Evolutionary conservation across 2,888 invertebrate genomes (phyloP).

Genomic region (Agrotis exclamationis): DNA sequence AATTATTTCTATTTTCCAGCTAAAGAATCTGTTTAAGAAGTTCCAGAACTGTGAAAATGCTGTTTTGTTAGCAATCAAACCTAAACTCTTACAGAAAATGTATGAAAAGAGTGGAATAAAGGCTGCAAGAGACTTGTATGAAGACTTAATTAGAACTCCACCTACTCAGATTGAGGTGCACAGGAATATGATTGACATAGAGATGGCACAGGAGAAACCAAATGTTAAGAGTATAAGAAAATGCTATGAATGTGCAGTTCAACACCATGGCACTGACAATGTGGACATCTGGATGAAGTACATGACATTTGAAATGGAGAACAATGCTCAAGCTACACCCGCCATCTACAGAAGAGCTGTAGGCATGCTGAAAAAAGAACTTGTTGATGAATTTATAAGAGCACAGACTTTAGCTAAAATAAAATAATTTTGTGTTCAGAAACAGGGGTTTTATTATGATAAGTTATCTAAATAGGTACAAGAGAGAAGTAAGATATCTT

Average conservation of each 20-base stretch:
- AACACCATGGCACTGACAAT: slow-evolving; percentile 93
- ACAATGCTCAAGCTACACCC: slow-evolving; percentile 89
- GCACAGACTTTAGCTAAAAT: slow-evolving; percentile 89
- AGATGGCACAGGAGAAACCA: slow-evolving; percentile 83
- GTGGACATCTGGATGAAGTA: slow-evolving; percentile 94
- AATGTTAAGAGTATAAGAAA: slow-evolving; percentile 90
- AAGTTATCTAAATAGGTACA: slow-evolving; percentile 58
- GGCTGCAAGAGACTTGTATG: slow-evolving; percentile 92
- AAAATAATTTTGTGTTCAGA: slow-evolving; percentile 70
- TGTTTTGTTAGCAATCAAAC: slow-evolving; percentile 90
- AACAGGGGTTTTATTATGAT: slow-evolving; percentile 57
- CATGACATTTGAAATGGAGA: slow-evolving; percentile 93
- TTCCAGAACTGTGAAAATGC: slow-evolving; percentile 87
- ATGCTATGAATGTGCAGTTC: slow-evolving; percentile 92
- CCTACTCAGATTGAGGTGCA: slow-evolving; percentile 92
- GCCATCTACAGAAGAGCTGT: slow-evolving; percentile 92
- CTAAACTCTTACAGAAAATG: slow-evolving; percentile 92
- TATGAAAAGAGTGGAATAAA: slow-evolving; percentile 87
- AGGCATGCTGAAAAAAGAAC: slow-evolving; percentile 88
- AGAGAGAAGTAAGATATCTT: slow-evolving; percentile 44
- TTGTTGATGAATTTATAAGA: slow-evolving; percentile 90
- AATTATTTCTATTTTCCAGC: slow-evolving; percentile 74
- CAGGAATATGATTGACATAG: slow-evolving; percentile 91
- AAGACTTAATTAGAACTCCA: slow-evolving; percentile 90
- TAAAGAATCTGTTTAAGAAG: slow-evolving; percentile 80